Base-by-base conservation (phyloP, 1,140 invertebrate genomes). In the Cydia amplana region DNA sequence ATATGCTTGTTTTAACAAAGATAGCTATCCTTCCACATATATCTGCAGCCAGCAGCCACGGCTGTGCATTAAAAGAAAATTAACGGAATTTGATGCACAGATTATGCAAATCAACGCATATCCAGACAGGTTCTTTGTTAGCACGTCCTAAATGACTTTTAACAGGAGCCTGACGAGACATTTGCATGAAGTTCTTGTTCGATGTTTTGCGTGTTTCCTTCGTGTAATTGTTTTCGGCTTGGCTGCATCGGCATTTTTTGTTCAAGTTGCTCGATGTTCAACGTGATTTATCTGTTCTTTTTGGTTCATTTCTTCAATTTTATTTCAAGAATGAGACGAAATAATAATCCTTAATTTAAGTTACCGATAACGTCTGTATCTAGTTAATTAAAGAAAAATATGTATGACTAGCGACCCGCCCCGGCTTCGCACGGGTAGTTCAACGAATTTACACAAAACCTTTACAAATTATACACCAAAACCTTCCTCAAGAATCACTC, bases 81-180 rank as follows among this genome's bases (percentile, higher is more conserved):
- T 90, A 91, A 90, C 86, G 84, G 84, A 91, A 85, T 87, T 87
- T 87, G 88, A 88, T 91, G 89, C 87, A 91, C 79, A 83, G 86
- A 88, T 90, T 88, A 89, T 90, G 88, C 86, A 89, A 91, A 90
- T 85, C 77, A 75, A 82, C 77, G 84, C 83, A 87, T 85, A 90
- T 90, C 86, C 88, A 79, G 43, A 80, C 72, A 74, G 74, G 79
- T 82, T 83, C 82, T 85, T 85, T 84, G 80, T 84, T 82, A 86
- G 85, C 89, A 89, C 89, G 86, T 89, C 79, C 82, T 84, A 85
- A 87, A 86, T 82, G 79, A 80, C 78, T 85, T 88, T 87, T 87
- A 81, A 87, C 83, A 74, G 81, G 72, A 16, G 25, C 18, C 67
- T 72, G 76, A 75, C 75, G 78, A 80, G 74, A 79, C 75, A 78